Conservation (phyloP, 2,888 invertebrate species). For the Drosophila suboccidentalis region DNA sequence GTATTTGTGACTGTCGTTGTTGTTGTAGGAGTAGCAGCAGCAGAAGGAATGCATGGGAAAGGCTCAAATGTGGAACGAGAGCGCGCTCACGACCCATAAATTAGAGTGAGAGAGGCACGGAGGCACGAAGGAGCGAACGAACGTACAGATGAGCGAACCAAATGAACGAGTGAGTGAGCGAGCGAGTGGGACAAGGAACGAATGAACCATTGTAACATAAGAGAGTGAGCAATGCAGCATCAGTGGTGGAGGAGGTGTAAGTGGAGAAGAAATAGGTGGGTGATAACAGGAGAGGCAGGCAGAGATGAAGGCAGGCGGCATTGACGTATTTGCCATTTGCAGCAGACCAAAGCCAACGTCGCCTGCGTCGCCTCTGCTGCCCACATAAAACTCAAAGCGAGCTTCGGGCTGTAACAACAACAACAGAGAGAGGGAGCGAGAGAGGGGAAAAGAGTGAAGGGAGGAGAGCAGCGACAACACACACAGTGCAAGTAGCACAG, state of each 20-base stretch:
- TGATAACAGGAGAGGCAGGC: background rate
- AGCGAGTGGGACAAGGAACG: conserved; percentile 10
- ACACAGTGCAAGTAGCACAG: conserved; percentile 48
- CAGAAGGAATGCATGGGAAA: conserved; percentile 68
- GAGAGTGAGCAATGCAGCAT: conserved; percentile 41
- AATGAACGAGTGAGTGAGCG: conserved; percentile 5
- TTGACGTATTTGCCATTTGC: conserved; percentile 76
- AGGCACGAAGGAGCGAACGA: conserved; percentile 25
- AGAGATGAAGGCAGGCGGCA: conserved; percentile 40
- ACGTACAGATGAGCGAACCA: conserved; percentile 31
- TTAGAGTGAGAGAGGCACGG: conserved; percentile 56
- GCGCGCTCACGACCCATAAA: conserved; percentile 71
- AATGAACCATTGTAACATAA: conserved; percentile 4
- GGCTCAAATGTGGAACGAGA: conserved; percentile 62
- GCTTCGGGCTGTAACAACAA: conserved; percentile 54
- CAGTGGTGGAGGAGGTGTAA: background rate
- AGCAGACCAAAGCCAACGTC: conserved; percentile 51
- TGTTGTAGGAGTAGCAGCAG: conserved; percentile 25
- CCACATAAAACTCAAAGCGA: conserved; percentile 51
- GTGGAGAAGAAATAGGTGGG: background rate
- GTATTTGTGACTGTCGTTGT: conserved; percentile 27
- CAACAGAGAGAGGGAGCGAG: conserved; percentile 31
- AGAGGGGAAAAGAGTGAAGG: too few relatives aligned
- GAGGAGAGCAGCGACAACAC: conserved; percentile 31
- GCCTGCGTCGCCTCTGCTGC: conserved; percentile 28